A percentile compares a stretch with the other conserved stretches of the same genome.
Conservation (phyloP, 2,113 vertebrate genomes). For the Chamaetylas fuelleborni region DNA sequence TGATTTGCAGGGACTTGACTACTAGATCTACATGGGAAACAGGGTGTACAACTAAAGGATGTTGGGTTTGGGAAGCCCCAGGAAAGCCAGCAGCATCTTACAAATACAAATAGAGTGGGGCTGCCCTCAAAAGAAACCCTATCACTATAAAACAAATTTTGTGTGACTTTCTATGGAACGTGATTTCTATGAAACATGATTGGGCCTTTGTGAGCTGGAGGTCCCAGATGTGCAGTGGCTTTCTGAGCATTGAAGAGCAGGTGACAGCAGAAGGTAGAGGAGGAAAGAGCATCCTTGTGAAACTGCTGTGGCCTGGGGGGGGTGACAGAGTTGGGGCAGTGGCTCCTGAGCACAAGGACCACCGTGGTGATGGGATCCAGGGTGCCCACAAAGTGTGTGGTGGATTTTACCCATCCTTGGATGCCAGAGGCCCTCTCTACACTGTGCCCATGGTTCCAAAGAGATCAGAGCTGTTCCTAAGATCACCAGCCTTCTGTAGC, state of each 20-base stretch:
- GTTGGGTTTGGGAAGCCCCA: not conserved
- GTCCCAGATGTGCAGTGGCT: not conserved
- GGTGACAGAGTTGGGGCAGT: not conserved
- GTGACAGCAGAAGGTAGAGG: not conserved
- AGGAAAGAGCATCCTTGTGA: not conserved
- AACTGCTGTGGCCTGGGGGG: not conserved
- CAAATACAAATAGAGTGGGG: accelerated
- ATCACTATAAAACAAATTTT: not conserved
- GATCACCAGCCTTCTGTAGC: not conserved
- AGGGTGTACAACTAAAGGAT: not conserved
- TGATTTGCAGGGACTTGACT: not conserved
- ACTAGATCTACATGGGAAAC: not conserved
- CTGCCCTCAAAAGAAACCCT: not conserved
- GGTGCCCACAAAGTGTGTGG: not conserved
- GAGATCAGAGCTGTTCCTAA: not conserved
- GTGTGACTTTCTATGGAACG: not conserved
- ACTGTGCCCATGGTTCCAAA: not conserved
- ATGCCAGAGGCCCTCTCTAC: not conserved
- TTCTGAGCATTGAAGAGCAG: not conserved
- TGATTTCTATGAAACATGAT: not conserved
- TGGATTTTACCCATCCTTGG: not conserved
- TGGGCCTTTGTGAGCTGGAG: not conserved
- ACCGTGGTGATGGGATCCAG: not conserved
- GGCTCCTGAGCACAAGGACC: not conserved
- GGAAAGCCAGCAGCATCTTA: not conserved